These are phyloP conservation scores for Rhizomys pruinosus DNA, from an alignment of 2,113 vertebrate genomes.

Conservation along the genomic window DNA sequence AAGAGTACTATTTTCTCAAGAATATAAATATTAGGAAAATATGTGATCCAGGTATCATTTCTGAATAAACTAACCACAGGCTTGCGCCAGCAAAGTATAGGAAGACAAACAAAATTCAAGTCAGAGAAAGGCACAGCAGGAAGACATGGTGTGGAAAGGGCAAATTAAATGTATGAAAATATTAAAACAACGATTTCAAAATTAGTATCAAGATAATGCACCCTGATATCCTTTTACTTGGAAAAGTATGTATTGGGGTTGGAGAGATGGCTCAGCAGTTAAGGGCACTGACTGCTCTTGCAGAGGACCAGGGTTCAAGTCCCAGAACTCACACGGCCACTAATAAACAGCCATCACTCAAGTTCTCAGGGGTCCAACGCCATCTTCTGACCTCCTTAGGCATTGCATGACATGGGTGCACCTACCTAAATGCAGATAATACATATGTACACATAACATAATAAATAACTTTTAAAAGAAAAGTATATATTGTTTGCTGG, in stretches of 20 bases:
- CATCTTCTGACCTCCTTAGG: too few relatives aligned
- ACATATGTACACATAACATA: too few relatives aligned
- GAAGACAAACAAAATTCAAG: slow-evolving; percentile 37
- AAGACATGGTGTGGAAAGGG: background rate
- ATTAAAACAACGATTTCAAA: slow-evolving; percentile 6
- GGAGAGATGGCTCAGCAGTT: too few relatives aligned
- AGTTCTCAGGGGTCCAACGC: too few relatives aligned
- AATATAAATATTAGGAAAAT: slow-evolving; percentile 54
- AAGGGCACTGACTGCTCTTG: too few relatives aligned
- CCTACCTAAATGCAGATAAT: too few relatives aligned
- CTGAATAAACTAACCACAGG: background rate
- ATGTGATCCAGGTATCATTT: background rate
- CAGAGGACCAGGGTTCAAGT: too few relatives aligned
- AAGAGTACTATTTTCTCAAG: slow-evolving; percentile 58
- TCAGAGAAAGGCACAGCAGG: background rate
- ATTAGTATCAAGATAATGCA: slow-evolving; percentile 11
- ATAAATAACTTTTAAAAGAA: slow-evolving; percentile 6
- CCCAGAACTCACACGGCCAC: too few relatives aligned
- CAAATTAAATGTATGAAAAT: slow-evolving; percentile 7
- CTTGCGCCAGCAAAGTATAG: background rate
- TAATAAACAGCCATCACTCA: too few relatives aligned
- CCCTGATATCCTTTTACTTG: slow-evolving; percentile 2
- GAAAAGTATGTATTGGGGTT: background rate
- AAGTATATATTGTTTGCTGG: slow-evolving; percentile 28
- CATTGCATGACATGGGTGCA: too few relatives aligned